Evolutionary conservation across 1,140 invertebrate species (phyloP), one percentile per base, ranked within the genome.

Genomic region (Brachionus asplanchnoidis): DNA sequence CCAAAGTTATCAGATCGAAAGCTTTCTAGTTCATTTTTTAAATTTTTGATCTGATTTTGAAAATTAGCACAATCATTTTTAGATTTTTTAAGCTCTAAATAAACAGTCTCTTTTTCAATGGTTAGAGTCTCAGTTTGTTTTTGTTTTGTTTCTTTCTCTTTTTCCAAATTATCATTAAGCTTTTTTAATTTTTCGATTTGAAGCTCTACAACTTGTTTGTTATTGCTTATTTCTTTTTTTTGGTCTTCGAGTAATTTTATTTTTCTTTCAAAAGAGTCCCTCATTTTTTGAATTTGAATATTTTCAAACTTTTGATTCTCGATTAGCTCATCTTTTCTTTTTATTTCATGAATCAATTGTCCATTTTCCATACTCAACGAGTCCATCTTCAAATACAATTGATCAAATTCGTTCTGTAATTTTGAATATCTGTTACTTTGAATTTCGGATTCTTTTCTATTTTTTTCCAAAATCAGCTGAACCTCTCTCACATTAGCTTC

Each of bases 311-410:
- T 85, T 85, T 89, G 90, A 83, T 89, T 86, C 12, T 85, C 85
- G 40, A 86, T 87, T 9, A 89, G 86, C 80, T 90, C 90, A 68
- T 90, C 89, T 86, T 90, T 89, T 87, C 88, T 89, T 50, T 90
- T 90, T 6, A 90, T 87, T 86, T 90, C 89, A 12, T 87, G 80
- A 12, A 86, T 87, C 75, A 87, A 86, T 32, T 87, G 73, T 83
- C 88, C 87, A 85, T 89, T 89, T 78, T 90, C 90, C 82, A 87
- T 85, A 12, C 87, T 87, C n/a, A 89, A 85, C 8, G 86, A 85
- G 65, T 90, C 89, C 28, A 87, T 88, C 28, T 85, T 87, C 7
- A 87, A 85, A 23, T 89, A 70, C 86, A 90, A 88, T 73, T 85
- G 86, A 77, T 90, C 89, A 85, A 87, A 88, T 53, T 90, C 89